These are phyloP conservation scores for Labeo rohita DNA, from an alignment of 2,113 vertebrate species.

Conservation along the genomic window DNA sequence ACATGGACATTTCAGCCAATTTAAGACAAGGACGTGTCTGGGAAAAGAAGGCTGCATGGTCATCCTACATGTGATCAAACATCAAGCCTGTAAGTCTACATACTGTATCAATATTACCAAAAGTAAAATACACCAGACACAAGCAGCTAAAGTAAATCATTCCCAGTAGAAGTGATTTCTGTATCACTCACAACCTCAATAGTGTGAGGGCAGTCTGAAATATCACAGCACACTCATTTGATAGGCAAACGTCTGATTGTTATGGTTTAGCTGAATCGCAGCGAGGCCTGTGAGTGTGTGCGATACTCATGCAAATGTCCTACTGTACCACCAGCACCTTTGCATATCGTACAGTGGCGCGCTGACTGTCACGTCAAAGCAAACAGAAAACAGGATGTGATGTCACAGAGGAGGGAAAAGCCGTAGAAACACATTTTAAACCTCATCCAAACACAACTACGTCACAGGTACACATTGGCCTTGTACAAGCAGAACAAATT, in stretches of 20 bases:
- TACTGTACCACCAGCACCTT: background rate
- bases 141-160: background rate
- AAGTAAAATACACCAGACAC: background rate
- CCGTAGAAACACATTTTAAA: background rate
- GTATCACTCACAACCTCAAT: background rate
- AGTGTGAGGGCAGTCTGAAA: background rate
- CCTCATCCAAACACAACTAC: background rate
- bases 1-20: background rate
- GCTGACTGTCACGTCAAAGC: constrained; percentile 18
- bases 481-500: background rate
- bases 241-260: constrained; percentile 59
- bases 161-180: background rate
- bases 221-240: constrained; percentile 65
- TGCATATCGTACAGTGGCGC: background rate
- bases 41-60: background rate
- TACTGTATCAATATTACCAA: background rate
- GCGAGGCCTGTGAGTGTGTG: constrained; percentile 3
- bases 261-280: constrained; percentile 58
- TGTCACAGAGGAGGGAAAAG: background rate
- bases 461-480: constrained; percentile 1
- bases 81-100: background rate
- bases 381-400: constrained; percentile 22
- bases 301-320: constrained; percentile 37
- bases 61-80: background rate
- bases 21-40: background rate